Evolutionary conservation across 2,113 vertebrate species (phyloP).

Genomic region (Mystacornis crossleyi): DNA sequence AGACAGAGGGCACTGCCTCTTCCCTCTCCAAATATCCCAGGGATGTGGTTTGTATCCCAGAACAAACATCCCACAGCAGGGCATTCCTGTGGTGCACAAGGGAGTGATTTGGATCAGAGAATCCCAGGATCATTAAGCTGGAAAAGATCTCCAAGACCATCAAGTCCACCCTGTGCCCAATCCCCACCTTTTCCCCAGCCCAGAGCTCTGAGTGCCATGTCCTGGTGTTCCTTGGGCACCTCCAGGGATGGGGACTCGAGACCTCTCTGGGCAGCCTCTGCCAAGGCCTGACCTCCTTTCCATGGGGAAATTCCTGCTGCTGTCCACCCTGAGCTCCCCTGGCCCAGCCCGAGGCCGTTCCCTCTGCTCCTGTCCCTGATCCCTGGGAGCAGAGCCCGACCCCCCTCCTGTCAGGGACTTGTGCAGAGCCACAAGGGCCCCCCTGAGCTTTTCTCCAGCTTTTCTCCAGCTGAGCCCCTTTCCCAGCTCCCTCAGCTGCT

Average conservation of each 20-base stretch:
- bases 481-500: neutral
- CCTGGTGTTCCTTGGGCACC: fast-evolving
- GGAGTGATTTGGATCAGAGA: neutral
- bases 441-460: neutral
- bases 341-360: neutral
- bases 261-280: neutral
- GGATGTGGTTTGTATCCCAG: neutral
- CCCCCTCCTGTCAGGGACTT: neutral
- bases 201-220: fast-evolving
- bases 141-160: neutral
- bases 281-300: fast-evolving
- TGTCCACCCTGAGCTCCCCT: fast-evolving
- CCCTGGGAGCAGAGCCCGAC: neutral
- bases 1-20: neutral
- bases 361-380: neutral
- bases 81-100: neutral
- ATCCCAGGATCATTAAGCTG: neutral
- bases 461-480: neutral
- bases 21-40: neutral
- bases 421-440: neutral
- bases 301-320: neutral
- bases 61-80: neutral
- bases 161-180: fast-evolving
- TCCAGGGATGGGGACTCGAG: neutral
- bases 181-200: neutral